Evolutionary conservation across 1,140 invertebrate genomes (phyloP), one percentile per base, ranked within the genome.

Genomic region (Octopus sinensis): DNA sequence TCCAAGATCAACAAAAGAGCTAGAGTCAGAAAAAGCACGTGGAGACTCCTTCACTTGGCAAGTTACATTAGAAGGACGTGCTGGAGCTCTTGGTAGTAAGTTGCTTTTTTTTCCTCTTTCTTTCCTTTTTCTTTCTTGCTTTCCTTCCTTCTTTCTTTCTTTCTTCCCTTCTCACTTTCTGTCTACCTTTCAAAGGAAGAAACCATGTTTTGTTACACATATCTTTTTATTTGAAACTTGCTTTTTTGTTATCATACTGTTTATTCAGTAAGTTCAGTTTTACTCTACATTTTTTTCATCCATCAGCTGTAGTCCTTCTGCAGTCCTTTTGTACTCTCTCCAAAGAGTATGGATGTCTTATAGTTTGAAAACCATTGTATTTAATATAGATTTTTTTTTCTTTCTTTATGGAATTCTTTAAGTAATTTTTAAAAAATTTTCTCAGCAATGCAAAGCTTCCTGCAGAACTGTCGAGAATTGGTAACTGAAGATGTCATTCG

Each of bases 11-110:
- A 94, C 94, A 53, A 87, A 88, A 88, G 97, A 99, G 90, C 92
- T 99, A 43, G 98, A 99, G 88, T 96, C 96, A 7, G 98, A 99
- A 91, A 99, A 98, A 89, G 95, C 96, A 0, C 93, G 98, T 82
- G 98, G 98, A 7, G 98, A 99, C 92, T 95, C 96, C 0, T 99
- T 99, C 89, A 99, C 98, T 71, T 99, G 98, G 98, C 97, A 99
- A 93, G 96, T 99, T 30, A 98, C 97, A 3, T 91, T 99, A 76
- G 97, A 99, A 92, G 97, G 96, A 17, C 92, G 98, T 81, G 96
- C 98, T 17, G 98, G 98, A 0, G 98, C 98, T 12, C 90, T 99
- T 5, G 97, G 96, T 17, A 87, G 90, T 90, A 84, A 76, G 82
- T 76, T 62, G 9, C 56, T 17, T 62, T 4, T 17, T 62, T 17